Conservation (phyloP, 2,113 vertebrate genomes). For the Petrocephalus zakoni region DNA sequence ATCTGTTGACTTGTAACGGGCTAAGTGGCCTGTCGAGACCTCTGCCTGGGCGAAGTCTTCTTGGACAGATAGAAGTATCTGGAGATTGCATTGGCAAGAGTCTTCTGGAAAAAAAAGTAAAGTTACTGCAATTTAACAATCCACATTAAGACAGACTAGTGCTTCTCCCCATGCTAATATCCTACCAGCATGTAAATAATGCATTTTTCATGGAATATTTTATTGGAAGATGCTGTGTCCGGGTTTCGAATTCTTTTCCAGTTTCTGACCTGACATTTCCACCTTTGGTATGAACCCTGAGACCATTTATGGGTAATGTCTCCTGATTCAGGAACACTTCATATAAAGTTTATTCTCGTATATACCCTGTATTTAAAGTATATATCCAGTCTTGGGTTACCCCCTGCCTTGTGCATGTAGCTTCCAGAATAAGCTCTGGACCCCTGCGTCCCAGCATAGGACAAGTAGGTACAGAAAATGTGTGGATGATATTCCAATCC, state of each 20-base stretch:
- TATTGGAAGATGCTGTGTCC: neutral
- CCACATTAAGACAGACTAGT: neutral
- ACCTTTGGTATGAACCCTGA: neutral
- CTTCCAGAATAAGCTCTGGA: neutral
- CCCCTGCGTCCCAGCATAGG: neutral
- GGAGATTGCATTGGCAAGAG: neutral
- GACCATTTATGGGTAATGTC: neutral
- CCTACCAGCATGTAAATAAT: neutral
- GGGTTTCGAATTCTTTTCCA: neutral
- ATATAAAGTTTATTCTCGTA: neutral
- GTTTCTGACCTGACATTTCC: neutral
- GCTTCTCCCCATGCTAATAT: neutral
- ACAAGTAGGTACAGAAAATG: neutral
- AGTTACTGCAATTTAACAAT: neutral
- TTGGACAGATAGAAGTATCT: neutral
- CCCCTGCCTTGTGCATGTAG: neutral
- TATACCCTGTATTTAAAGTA: neutral
- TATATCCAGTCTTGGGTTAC: neutral
- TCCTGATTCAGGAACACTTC: neutral
- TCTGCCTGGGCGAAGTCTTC: neutral
- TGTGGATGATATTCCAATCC: neutral
- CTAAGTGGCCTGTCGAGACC: slow-evolving; percentile 9
- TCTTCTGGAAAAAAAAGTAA: neutral
- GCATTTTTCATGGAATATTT: neutral
- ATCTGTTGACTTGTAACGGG: slow-evolving; percentile 9